Evolutionary conservation across 2,888 invertebrate genomes (phyloP), one percentile per base, ranked within the genome.

Genomic region (Dioctria rufipes): DNA sequence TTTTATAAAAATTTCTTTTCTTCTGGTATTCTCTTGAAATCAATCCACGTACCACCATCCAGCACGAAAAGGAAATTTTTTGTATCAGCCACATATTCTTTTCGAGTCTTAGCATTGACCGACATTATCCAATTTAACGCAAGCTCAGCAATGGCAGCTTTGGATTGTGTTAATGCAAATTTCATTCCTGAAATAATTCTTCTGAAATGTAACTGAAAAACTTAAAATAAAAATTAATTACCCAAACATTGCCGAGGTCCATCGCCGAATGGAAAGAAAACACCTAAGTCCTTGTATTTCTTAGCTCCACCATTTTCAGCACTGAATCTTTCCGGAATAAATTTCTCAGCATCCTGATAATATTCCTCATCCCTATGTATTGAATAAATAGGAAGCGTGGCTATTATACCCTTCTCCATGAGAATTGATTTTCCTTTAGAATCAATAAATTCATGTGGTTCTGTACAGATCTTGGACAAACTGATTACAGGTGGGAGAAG

Each of bases 191-290:
- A 6, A 77, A 65, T 5, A 69, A 69, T 49, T 8, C 3, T 40
- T 37, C 2, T 9, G 4, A 54, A 6, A 46, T 46, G 49, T 46
- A 25, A 25, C 2, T 46, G 40, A 67, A 63, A n/a, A n/a, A 8
- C 58, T 3, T 61, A 51, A 13, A 9, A 13, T 11, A 49, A 60
- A 25, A 1, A 3, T 11, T 39, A 71, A 3, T 60, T 11, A 87
- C 88, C 89, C 71, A 88, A 83, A 80, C 88, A 89, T 6, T 85
- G 80, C 73, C 88, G 85, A 0, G 88, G 89, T 3, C 88, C 89
- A 83, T 89, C 87, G 0, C 88, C 87, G 63, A 88, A 89, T 2
- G 85, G 86, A 69, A 86, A 84, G 58, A 84, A 88, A 0, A 85
- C 84, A 5, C 88, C 88, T 0, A 51, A 83, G 3, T 88, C 87